Conservation (phyloP, 30 jellyfish, hydroid and myxozoan species). For the Cassiopea xamachana region DNA sequence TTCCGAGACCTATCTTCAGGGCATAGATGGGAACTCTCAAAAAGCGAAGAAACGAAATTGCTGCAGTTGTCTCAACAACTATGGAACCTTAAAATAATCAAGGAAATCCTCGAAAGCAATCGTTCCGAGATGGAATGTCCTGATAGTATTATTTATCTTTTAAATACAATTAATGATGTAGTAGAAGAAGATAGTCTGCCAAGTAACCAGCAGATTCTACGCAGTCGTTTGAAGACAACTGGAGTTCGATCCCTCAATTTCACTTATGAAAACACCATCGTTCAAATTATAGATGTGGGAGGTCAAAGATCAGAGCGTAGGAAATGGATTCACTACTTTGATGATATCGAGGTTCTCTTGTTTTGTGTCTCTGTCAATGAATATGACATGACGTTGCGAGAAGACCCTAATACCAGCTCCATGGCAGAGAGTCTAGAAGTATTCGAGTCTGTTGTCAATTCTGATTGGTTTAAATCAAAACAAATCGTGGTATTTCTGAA, state of each 20-base stretch:
- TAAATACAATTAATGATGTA: constrained; percentile 26
- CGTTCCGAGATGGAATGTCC: constrained; percentile 35
- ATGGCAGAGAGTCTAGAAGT: constrained; percentile 70
- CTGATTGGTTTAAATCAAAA: constrained; percentile 53
- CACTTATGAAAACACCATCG: constrained; percentile 25
- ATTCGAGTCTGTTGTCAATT: constrained; percentile 63
- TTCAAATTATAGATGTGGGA: constrained; percentile 71
- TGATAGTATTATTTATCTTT: constrained; percentile 27
- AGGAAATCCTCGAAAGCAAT: not conserved
- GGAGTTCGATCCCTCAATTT: constrained; percentile 63
- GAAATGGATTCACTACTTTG: constrained; percentile 75
- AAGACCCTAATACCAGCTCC: constrained; percentile 40
- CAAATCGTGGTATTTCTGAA: constrained; percentile 55
- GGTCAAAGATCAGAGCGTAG: constrained; percentile 85
- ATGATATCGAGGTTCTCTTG: constrained; percentile 59
- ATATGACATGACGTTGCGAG: constrained; percentile 45
- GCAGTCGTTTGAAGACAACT: constrained; percentile 71
- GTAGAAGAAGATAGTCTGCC: constrained; percentile 50
- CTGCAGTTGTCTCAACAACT: constrained; percentile 7
- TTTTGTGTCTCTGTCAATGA: constrained; percentile 64
- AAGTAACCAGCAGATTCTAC: constrained; percentile 55
- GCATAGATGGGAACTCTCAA: not conserved
- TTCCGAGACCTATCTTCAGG: constrained; percentile 20
- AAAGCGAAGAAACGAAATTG: not conserved
- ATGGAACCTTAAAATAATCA: constrained; percentile 24